phyloP scores from a whole-genome alignment of 2,888 invertebrate species.

The Calameuta idolon region DNA sequence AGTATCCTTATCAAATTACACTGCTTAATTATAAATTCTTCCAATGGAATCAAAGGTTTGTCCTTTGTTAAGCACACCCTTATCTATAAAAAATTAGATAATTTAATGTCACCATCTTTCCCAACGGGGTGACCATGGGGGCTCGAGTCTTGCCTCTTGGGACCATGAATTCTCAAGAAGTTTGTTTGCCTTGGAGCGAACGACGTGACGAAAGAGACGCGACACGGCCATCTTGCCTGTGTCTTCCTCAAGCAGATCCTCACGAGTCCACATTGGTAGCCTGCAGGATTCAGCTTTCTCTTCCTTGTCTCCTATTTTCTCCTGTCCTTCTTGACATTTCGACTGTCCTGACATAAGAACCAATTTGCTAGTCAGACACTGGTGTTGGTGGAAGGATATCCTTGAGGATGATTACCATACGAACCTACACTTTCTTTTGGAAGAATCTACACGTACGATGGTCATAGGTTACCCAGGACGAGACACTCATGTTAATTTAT shows the following conservation, averaged over 20 bases:
- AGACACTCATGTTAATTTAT: slow-evolving; percentile 41
- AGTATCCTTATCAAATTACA: background rate
- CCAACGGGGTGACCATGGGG: background rate
- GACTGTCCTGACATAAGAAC: background rate
- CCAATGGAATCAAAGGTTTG: background rate
- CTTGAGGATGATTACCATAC: background rate
- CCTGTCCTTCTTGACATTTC: slow-evolving; percentile 1
- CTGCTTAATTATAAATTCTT: background rate
- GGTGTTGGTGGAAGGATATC: background rate
- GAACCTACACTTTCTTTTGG: background rate
- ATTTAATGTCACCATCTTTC: slow-evolving; percentile 10
- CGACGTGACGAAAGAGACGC: slow-evolving; percentile 57
- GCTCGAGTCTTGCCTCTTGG: slow-evolving; percentile 23
- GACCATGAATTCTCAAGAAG: slow-evolving; percentile 53
- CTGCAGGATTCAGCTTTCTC: slow-evolving; percentile 1
- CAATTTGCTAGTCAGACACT: background rate
- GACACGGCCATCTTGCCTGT: slow-evolving; percentile 52
- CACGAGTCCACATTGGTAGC: background rate
- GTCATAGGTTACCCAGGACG: background rate
- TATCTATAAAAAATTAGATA: background rate
- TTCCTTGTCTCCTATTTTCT: background rate
- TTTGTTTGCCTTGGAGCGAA: slow-evolving; percentile 57
- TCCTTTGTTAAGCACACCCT: background rate
- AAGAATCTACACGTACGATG: background rate
- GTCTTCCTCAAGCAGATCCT: slow-evolving; percentile 14